Base-by-base conservation (phyloP, 2,113 vertebrate genomes). In the Microtus pennsylvanicus region DNA sequence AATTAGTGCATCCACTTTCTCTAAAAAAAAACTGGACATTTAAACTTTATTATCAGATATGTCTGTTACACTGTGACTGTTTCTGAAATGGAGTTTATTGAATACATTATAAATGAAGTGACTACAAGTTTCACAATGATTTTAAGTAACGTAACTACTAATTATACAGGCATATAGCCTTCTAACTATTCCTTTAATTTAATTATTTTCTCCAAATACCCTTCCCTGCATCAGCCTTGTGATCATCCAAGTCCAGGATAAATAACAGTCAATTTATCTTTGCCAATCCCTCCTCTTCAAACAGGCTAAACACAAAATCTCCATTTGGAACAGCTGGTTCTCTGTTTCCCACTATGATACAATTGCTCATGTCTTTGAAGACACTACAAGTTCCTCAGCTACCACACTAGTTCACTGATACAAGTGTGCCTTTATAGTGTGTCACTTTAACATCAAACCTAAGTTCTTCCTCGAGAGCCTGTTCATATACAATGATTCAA, bases 1-100 rank as follows among this genome's bases (percentile, higher is more conserved):
- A 95, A 96, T 93, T 75, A 95, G 88, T 88, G 82, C 47, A 90
- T 12, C 24, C 35, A 55, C 55, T 28, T 97, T 94, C 58, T 95
- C 83, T 78, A 87, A 97, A 94, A 83, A 83, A 83, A 19, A 93
- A 92, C n/a, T 45, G 45, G 67, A 74, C 12, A 87, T 87, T 96
- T 93, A 91, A 95, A 93, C 22, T 30, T 33, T 83, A 93, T 61
- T 81, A 61, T 77, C 82, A 90, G 22, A 89, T 90, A 83, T 90
- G 94, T 72, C 74, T 94, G 24, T 61, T 82, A 94, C 63, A 93
- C 87, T 92, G n/a, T 70, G 10, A 90, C 13, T 72, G 63, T 78
- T 95, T 72, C 50, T 88, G 76, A 70, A 67, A 93, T 80, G 6
- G 78, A 16, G 17, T 87, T 72, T 91, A 87, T 9, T 63, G 35